These are phyloP conservation scores for Grallaria varia DNA, from an alignment of 2,113 vertebrate genomes.

Conservation along the genomic window DNA sequence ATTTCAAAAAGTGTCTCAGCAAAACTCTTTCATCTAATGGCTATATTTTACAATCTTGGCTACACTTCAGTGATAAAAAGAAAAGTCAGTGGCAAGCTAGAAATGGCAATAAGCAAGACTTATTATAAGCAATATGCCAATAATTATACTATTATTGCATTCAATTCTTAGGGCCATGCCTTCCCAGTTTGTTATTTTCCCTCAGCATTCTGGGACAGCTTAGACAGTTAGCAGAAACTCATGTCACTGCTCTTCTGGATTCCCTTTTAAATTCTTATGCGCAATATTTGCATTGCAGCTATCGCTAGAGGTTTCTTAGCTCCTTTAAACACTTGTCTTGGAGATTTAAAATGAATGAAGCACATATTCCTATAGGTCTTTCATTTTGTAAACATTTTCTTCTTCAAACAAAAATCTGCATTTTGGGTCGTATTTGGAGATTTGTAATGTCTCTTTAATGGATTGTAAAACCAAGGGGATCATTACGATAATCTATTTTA, in stretches of 20 bases:
- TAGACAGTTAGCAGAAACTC: background rate
- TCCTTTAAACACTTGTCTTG: constrained; percentile 14
- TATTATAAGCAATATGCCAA: background rate
- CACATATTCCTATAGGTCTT: constrained; percentile 45
- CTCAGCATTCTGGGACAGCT: background rate
- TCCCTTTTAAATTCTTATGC: constrained; percentile 20
- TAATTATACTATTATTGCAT: background rate
- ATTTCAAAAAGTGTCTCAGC: background rate
- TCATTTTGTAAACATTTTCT: constrained; percentile 39
- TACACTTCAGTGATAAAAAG: background rate
- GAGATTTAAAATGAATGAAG: constrained; percentile 18
- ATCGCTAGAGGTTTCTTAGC: background rate
- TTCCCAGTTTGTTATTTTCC: background rate
- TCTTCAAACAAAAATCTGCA: constrained; percentile 59
- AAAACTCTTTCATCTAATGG: background rate
- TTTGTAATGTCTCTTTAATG: constrained; percentile 36
- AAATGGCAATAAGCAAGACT: background rate
- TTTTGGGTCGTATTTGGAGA: constrained; percentile 55
- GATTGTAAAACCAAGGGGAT: constrained; percentile 43
- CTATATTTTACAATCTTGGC: background rate
- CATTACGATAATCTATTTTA: constrained; percentile 42
- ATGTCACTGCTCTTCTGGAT: background rate
- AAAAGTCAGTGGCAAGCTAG: background rate
- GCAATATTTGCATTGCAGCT: background rate
- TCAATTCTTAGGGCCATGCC: background rate